A percentile compares a stretch with the other conserved stretches of the same genome.
Evolutionary conservation across 2,797 vertebrate species (phyloP).

Genomic region (Sebastes flavidus): DNA sequence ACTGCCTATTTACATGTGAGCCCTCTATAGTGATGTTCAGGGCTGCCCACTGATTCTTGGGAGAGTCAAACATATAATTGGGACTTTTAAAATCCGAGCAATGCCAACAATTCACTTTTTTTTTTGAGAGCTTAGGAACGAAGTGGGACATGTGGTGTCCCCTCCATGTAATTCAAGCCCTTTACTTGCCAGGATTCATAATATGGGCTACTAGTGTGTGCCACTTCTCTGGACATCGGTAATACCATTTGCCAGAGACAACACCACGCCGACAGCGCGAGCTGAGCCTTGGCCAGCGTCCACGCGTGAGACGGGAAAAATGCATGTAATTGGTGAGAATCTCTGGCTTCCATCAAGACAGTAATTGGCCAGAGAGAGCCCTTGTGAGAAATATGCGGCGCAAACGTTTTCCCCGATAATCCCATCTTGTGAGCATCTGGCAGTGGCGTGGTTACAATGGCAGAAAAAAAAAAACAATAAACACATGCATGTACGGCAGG

Average conservation of each 20-base stretch:
- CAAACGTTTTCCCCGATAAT: constrained; percentile 80
- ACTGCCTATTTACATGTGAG: constrained; percentile 52
- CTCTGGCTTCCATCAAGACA: constrained; percentile 82
- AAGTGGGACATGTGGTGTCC: constrained; percentile 58
- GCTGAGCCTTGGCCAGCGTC: constrained; percentile 69
- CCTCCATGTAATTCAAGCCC: constrained; percentile 51
- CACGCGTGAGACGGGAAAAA: constrained; percentile 76
- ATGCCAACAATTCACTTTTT: constrained; percentile 46
- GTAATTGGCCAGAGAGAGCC: constrained; percentile 79
- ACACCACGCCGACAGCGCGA: constrained; percentile 63
- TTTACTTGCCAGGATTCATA: constrained; percentile 50
- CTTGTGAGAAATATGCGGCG: constrained; percentile 79
- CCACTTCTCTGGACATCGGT: constrained; percentile 63
- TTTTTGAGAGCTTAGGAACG: constrained; percentile 43
- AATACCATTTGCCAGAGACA: constrained; percentile 64
- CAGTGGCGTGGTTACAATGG: constrained; percentile 66
- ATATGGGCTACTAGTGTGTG: constrained; percentile 45
- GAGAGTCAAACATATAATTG: constrained; percentile 65
- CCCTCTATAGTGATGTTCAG: constrained; percentile 45
- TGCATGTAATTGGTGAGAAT: constrained; percentile 81
- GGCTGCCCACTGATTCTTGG: constrained; percentile 55
- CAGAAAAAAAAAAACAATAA: constrained; percentile 70
- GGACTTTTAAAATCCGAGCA: constrained; percentile 54
- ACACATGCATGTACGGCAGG: constrained; percentile 63
- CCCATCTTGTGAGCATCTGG: constrained; percentile 80